Evolutionary conservation across 1,140 invertebrate species (phyloP).

Genomic region (Rhagoletis zephyria): DNA sequence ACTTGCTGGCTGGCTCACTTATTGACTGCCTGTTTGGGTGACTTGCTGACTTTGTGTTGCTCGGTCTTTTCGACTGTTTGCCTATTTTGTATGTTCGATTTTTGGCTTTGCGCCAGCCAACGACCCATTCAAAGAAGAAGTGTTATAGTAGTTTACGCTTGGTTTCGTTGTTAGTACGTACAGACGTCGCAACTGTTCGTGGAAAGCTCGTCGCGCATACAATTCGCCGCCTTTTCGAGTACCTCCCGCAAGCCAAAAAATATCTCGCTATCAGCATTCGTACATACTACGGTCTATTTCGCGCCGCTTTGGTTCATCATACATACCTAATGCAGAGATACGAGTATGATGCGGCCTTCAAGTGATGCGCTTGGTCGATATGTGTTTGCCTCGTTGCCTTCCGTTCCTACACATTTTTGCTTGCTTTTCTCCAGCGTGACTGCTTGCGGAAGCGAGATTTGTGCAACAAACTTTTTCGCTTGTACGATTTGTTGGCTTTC

Average conservation of each 20-base stretch:
- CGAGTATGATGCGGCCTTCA: background rate
- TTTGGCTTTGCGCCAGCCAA: constrained; percentile 31
- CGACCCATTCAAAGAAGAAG: background rate
- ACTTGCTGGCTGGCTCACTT: background rate
- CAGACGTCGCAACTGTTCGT: background rate
- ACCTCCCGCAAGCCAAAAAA: no score
- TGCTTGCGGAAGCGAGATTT: background rate
- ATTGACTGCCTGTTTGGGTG: background rate
- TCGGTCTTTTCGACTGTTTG: background rate
- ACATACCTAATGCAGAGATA: no score
- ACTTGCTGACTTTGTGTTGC: background rate
- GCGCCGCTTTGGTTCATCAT: background rate
- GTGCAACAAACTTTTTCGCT: constrained; percentile 5
- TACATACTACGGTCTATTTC: background rate
- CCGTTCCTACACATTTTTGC: background rate
- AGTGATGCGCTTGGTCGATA: background rate
- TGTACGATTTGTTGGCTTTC: background rate
- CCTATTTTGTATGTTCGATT: background rate
- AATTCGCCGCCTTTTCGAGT: background rate
- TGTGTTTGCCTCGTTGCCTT: background rate
- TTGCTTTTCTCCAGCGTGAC: background rate
- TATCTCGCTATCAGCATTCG: background rate
- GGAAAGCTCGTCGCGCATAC: background rate
- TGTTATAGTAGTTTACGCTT: constrained; percentile 10
- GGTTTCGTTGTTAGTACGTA: background rate